These are phyloP conservation scores for Anticlea derivata DNA, from an alignment of 2,888 invertebrate species.

Conservation along the genomic window DNA sequence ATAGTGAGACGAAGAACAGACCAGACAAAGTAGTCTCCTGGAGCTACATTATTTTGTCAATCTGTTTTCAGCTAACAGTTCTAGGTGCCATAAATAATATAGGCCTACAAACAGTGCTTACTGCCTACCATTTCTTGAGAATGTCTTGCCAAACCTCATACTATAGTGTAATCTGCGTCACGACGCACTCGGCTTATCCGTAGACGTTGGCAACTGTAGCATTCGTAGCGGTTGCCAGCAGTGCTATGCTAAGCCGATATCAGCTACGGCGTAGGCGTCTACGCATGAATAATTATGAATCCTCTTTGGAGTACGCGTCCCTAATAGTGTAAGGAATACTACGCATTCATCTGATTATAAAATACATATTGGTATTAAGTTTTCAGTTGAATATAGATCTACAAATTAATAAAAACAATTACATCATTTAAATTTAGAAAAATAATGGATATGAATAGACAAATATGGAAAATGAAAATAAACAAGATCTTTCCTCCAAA, in stretches of 20 bases:
- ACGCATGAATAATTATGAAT: slow-evolving; percentile 46
- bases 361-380: too few species aligned
- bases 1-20: too few species aligned
- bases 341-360: slow-evolving; percentile 7
- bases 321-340: slow-evolving; percentile 18
- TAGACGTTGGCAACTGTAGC: slow-evolving; percentile 67
- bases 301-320: slow-evolving; percentile 29
- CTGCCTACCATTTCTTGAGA: slow-evolving; percentile 22
- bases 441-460: too few species aligned
- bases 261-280: slow-evolving; percentile 66
- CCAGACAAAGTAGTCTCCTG: too few species aligned
- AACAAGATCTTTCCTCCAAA: too few species aligned
- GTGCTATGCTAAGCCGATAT: slow-evolving; percentile 71
- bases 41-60: not conserved
- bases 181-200: slow-evolving; percentile 40
- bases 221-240: slow-evolving; percentile 75
- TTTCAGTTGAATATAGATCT: too few species aligned
- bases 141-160: slow-evolving; percentile 45
- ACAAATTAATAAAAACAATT: too few species aligned
- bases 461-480: too few species aligned
- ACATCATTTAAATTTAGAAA: too few species aligned
- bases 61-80: not conserved
- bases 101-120: not conserved
- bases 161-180: slow-evolving; percentile 32
- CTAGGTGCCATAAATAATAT: not conserved